phyloP scores from a whole-genome alignment of 2,113 vertebrate genomes.

The Rostratula benghalensis region DNA sequence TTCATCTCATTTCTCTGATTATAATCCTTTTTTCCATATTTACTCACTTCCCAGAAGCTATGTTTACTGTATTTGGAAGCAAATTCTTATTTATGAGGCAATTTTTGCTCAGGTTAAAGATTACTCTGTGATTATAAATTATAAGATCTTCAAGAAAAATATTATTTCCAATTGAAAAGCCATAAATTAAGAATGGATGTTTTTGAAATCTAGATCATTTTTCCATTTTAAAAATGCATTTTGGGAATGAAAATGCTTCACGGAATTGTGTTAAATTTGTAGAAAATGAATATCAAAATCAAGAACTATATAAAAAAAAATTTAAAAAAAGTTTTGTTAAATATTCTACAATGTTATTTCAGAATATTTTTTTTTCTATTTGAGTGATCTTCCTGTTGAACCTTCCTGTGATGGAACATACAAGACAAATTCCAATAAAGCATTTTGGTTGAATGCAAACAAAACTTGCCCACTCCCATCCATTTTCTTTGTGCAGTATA shows the following conservation, averaged over 20 bases:
- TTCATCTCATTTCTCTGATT: not conserved
- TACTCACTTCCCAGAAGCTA: not conserved
- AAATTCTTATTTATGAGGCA: not conserved
- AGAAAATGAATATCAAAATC: not conserved
- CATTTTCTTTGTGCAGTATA: not conserved
- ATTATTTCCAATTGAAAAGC: not conserved
- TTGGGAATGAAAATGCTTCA: not conserved
- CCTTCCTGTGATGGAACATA: not conserved
- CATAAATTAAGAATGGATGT: fast-evolving
- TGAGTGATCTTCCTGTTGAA: not conserved
- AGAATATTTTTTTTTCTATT: not conserved
- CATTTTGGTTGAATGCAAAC: not conserved
- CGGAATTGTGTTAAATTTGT: not conserved
- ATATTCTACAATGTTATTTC: not conserved
- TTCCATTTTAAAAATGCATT: not conserved
- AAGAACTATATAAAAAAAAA: not conserved
- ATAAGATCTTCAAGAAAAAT: not conserved
- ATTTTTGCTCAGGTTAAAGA: not conserved
- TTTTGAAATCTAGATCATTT: not conserved
- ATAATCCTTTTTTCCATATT: not conserved
- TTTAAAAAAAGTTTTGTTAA: not conserved
- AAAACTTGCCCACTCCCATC: not conserved
- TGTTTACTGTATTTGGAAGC: not conserved
- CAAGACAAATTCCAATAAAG: not conserved
- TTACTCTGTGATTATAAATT: not conserved